phyloP scores from a whole-genome alignment of 2,797 vertebrate species.

The Sciaenops ocellatus region DNA sequence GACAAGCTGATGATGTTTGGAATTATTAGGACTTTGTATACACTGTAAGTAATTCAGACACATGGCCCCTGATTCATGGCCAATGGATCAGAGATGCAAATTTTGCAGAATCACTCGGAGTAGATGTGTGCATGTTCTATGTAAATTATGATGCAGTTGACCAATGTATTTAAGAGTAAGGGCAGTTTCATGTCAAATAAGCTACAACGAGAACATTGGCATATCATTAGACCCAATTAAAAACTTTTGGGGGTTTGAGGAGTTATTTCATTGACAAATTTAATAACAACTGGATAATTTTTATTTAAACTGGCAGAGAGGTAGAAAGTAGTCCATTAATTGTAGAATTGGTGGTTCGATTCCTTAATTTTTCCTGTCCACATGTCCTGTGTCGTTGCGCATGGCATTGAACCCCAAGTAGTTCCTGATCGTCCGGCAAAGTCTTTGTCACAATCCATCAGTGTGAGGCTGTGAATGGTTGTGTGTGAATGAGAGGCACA shows the following conservation, averaged over 20 bases:
- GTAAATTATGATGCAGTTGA: neutral
- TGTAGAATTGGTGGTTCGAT: neutral
- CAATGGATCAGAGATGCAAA: neutral
- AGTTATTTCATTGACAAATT: neutral
- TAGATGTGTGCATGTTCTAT: neutral
- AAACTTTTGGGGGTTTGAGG: neutral
- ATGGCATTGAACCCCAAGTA: neutral
- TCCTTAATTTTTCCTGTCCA: neutral
- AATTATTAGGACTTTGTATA: neutral
- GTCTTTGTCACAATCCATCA: neutral
- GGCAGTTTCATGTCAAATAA: neutral
- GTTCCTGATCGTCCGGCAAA: no score
- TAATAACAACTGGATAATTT: neutral
- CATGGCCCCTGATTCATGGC: neutral
- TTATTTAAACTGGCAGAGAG: neutral
- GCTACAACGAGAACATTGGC: neutral
- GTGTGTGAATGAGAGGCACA: neutral
- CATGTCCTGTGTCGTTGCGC: neutral
- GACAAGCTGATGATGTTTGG: slow-evolving; percentile 2
- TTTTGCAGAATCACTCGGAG: neutral
- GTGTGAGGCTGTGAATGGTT: neutral
- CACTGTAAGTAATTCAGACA: neutral
- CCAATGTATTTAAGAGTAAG: no score
- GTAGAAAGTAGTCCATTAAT: neutral
- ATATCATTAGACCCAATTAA: neutral